phyloP scores from a whole-genome alignment of 2,888 invertebrate species.

The Agonopterix heracliana region DNA sequence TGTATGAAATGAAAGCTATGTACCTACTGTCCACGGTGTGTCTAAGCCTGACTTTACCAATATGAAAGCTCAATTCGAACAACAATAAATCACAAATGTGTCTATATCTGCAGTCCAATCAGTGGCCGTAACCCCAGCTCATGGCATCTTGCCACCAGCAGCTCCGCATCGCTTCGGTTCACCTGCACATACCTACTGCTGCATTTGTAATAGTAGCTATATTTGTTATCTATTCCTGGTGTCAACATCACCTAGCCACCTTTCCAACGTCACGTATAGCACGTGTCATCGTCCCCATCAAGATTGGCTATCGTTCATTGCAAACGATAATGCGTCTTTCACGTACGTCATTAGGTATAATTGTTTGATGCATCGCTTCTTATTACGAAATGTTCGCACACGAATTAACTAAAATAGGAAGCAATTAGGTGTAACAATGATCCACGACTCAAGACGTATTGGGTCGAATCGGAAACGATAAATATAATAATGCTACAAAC shows the following conservation, averaged over 20 bases:
- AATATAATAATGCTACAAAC: no score
- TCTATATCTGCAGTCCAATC: neutral
- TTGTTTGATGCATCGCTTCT: neutral
- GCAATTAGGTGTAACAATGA: no score
- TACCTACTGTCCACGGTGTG: no score
- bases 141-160: conserved; percentile 37
- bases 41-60: no score
- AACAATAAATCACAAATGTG: neutral
- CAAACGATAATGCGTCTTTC: conserved; percentile 6
- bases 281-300: conserved; percentile 51
- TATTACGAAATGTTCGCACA: no score
- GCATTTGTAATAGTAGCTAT: conserved; percentile 16
- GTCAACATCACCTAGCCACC: conserved; percentile 51
- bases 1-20: no score
- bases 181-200: conserved; percentile 43
- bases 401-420: no score
- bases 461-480: no score
- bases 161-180: conserved; percentile 35
- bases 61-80: no score
- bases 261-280: conserved; percentile 42
- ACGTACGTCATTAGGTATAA: conserved; percentile 1
- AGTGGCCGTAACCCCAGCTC: conserved; percentile 23
- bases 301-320: conserved; percentile 4
- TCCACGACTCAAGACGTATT: no score
- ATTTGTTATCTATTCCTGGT: conserved; percentile 41